A percentile compares a stretch with the other conserved stretches of the same genome.
These are phyloP conservation scores for Orcinus orca DNA, from an alignment of 2,113 vertebrate species.

Conservation along the genomic window DNA sequence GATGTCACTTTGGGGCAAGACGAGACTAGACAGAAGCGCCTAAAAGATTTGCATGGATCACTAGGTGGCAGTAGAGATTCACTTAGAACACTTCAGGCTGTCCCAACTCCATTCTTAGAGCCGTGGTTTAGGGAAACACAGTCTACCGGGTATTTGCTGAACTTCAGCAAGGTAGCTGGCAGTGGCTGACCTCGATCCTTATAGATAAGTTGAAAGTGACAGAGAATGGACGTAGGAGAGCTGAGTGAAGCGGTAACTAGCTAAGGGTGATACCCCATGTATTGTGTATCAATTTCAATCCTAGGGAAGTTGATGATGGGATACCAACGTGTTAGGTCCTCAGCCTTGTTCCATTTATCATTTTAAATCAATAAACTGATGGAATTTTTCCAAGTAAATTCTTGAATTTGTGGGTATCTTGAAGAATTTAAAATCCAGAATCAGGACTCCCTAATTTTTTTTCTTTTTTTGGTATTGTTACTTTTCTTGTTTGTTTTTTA, in stretches of 20 bases:
- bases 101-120: neutral
- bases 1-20: neutral
- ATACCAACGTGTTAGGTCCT: neutral
- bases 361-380: neutral
- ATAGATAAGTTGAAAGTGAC: neutral
- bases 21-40: neutral
- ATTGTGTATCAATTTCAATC: neutral
- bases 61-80: constrained; percentile 64
- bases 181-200: neutral
- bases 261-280: neutral
- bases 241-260: neutral
- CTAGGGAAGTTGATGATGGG: neutral
- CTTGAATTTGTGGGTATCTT: constrained; percentile 19
- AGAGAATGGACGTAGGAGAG: neutral
- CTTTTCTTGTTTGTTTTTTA: neutral
- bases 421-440: constrained; percentile 29
- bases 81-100: neutral
- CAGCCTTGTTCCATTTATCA: neutral
- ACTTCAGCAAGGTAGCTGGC: neutral
- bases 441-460: neutral
- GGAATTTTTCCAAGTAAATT: neutral
- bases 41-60: neutral
- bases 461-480: neutral
- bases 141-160: neutral
- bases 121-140: neutral